Base-by-base conservation (phyloP, 2,888 invertebrate species). In the Meteorus colon region DNA sequence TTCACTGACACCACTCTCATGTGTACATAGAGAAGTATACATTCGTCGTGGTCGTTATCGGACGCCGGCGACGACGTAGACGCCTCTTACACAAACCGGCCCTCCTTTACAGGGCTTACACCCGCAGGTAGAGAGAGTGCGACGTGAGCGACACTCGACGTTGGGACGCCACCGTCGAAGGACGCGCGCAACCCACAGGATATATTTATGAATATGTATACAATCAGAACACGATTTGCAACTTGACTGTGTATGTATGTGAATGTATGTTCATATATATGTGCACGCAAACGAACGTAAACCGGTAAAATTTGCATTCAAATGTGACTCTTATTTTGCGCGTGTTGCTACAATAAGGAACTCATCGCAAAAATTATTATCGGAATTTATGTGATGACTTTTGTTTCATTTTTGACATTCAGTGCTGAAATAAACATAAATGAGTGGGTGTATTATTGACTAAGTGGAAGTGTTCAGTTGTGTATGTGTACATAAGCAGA, bases 161-260 rank as follows among this genome's bases (percentile, higher is more conserved):
- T 85, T 85, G 83, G 84, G 86, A 89, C 89, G 87, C 84, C 88
- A 87, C 81, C 84, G 87, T 82, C 86, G 87, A 88, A 89, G 88
- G 88, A 89, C 87, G 87, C 86, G 84, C 55, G 41, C 81, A 82
- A 55, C 19, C 4, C 55, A 24, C n/a, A 19, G 6, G 55, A 55
- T 19, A 55, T 55, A 19, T 55, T 55, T 27, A 24, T 24, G 24
- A 24, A 27, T 59, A 59, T 59, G 59, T 24, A 27, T 59, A 59
- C 59, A 59, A 24, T 59, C 62, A 29, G 62, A 27, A 62, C 62
- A 12, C 29, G 62, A 41, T 41, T 41, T 41, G 41, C 41, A 41
- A 41, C 12, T 6, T 55, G 19, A 55, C 1, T 55, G n/a, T 55
- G 10, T 55, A 55, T 55, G 19, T 19, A 55, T 19, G 5, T 19